phyloP scores from a whole-genome alignment of 2,113 vertebrate genomes.

The Ellobius talpinus region DNA sequence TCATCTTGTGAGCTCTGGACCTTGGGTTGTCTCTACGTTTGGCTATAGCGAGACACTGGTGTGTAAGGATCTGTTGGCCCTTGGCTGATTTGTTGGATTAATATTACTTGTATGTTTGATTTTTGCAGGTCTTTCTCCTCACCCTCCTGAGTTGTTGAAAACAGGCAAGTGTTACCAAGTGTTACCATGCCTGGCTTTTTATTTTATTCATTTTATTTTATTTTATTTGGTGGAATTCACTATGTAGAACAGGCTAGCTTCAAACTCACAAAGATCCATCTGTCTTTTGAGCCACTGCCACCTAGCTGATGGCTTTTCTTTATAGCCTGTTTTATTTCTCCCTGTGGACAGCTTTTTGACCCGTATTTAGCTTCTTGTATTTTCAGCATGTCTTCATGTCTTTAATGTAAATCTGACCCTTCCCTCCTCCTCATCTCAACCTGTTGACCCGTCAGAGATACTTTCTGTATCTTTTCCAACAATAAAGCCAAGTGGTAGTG shows the following conservation, averaged over 20 bases:
- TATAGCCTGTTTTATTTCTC: neutral
- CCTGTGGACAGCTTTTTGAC: neutral
- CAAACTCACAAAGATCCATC: neutral
- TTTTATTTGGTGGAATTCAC: neutral
- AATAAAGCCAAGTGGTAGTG: neutral
- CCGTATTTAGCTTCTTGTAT: neutral
- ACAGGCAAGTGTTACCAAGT: neutral
- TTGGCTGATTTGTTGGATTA: neutral
- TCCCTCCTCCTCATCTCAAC: too few species aligned
- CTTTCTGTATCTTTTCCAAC: neutral
- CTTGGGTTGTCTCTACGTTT: neutral
- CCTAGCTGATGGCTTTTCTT: neutral
- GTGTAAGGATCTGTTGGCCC: neutral
- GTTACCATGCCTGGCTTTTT: neutral
- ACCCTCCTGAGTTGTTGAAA: neutral
- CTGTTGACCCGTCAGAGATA: neutral
- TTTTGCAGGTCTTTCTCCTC: neutral
- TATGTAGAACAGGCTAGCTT: neutral
- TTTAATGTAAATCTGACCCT: neutral
- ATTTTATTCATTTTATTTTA: too few species aligned
- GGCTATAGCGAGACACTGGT: neutral
- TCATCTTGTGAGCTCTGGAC: neutral
- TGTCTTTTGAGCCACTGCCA: neutral
- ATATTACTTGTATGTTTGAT: neutral
- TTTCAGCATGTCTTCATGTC: neutral